These are phyloP conservation scores for Chiroxiphia lanceolata DNA, from an alignment of 2,797 vertebrate genomes.

Conservation along the genomic window DNA sequence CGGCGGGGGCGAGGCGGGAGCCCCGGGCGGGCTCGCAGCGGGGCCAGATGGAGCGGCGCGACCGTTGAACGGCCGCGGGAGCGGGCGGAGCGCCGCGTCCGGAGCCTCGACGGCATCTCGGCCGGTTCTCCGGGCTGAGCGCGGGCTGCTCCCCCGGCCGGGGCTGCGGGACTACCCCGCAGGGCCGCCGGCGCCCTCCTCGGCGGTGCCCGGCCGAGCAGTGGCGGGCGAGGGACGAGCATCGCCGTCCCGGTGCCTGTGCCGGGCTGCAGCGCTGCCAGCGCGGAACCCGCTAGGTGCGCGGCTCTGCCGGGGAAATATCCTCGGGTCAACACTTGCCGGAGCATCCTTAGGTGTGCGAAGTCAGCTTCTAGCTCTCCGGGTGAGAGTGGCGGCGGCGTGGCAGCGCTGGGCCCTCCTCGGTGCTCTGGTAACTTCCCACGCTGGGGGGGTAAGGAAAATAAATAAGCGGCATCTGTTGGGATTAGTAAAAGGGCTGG, in stretches of 20 bases:
- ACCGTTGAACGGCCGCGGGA: too few relatives aligned
- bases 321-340: not conserved
- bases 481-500: not conserved
- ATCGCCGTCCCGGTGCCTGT: not conserved
- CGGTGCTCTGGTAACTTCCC: not conserved
- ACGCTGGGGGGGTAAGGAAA: not conserved
- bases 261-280: not conserved
- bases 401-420: not conserved
- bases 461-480: not conserved
- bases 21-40: not conserved
- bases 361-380: fast-evolving
- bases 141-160: not conserved
- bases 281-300: not conserved
- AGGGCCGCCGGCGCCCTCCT: not conserved
- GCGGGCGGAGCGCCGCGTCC: too few relatives aligned
- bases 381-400: not conserved
- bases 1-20: not conserved
- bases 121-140: not conserved
- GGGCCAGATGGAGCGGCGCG: not conserved
- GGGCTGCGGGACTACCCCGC: not conserved
- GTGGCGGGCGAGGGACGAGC: not conserved
- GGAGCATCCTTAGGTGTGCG: not conserved
- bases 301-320: not conserved
- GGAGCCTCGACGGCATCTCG: not conserved
- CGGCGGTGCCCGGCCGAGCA: not conserved